phyloP scores from a whole-genome alignment of 2,113 vertebrate genomes.

The Agapornis roseicollis region DNA sequence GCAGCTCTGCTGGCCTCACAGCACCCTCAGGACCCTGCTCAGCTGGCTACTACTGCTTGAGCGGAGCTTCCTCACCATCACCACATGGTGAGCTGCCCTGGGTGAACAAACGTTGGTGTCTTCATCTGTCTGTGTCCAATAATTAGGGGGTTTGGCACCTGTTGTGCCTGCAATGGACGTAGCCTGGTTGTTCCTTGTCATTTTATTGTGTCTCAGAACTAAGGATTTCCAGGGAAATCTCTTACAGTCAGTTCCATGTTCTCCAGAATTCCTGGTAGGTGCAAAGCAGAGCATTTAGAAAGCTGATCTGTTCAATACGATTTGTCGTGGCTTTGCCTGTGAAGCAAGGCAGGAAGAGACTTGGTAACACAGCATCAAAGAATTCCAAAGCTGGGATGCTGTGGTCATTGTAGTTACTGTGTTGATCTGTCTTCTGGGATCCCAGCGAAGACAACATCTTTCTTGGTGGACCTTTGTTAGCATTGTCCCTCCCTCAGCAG shows the following conservation, averaged over 20 bases:
- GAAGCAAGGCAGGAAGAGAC: background rate
- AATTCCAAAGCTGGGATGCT: background rate
- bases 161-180: background rate
- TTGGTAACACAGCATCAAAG: background rate
- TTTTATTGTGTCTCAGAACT: background rate
- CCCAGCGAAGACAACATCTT: background rate
- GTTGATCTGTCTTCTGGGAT: background rate
- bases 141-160: background rate
- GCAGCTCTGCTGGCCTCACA: conserved; percentile 76
- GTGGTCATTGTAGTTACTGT: background rate
- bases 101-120: fast-evolving
- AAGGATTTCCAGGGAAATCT: background rate
- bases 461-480: background rate
- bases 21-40: conserved; percentile 83
- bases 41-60: conserved; percentile 84
- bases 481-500: background rate
- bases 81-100: background rate
- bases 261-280: background rate
- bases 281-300: background rate
- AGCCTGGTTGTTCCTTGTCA: too few relatives aligned
- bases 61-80: conserved; percentile 71
- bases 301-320: background rate
- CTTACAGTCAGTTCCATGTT: background rate
- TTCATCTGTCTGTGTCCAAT: background rate
- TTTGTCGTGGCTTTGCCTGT: background rate